Evolutionary conservation across 2,797 vertebrate species (phyloP).

Genomic region (Rhinella marina): DNA sequence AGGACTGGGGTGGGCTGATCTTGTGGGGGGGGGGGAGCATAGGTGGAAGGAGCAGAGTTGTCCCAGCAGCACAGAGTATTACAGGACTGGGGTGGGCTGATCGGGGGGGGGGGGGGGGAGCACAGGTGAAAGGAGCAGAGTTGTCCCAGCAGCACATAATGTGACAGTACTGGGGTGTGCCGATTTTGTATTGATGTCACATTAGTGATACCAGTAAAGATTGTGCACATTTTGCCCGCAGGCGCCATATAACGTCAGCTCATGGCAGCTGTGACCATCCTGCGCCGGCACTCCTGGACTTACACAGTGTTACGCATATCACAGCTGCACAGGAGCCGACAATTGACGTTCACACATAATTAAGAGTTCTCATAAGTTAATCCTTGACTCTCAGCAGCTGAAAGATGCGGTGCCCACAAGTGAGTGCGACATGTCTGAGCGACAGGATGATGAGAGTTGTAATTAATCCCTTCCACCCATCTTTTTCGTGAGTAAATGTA

Average conservation of each 20-base stretch:
- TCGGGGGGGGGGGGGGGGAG: too few relatives aligned
- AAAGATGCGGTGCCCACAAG: not conserved
- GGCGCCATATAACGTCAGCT: not conserved
- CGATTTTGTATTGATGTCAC: not conserved
- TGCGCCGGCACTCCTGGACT: not conserved
- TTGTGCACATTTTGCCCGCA: not conserved
- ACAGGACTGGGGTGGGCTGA: not conserved
- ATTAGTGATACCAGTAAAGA: not conserved
- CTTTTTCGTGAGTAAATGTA: too few relatives aligned
- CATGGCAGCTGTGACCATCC: not conserved
- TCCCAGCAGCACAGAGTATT: not conserved
- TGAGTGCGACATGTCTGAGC: not conserved
- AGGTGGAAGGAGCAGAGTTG: not conserved
- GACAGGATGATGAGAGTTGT: slow-evolving; percentile 12
- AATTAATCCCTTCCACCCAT: not conserved
- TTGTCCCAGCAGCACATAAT: not conserved
- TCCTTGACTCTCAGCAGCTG: not conserved
- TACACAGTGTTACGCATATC: not conserved
- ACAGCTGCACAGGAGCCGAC: not conserved
- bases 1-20: too few relatives aligned
- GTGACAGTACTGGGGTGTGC: not conserved
- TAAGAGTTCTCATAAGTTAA: slow-evolving; percentile 1
- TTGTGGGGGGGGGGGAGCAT: too few relatives aligned
- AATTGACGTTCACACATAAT: not conserved
- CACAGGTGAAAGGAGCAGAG: too few relatives aligned